Evolutionary conservation across 2,113 vertebrate genomes (phyloP).

Genomic region (Opisthocomus hoazin): DNA sequence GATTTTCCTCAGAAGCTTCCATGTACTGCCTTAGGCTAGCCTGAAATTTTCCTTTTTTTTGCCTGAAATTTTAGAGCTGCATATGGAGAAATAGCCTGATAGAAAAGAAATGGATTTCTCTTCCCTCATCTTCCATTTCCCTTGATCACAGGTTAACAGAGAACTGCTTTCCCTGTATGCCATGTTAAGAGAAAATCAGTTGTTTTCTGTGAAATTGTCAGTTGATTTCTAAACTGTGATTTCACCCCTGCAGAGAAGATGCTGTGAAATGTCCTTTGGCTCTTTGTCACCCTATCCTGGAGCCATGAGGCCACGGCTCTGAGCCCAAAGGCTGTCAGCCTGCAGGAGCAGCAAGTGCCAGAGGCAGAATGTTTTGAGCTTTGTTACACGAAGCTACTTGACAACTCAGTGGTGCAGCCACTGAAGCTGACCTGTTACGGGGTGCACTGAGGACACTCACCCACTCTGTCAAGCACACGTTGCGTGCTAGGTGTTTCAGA

Average conservation of each 20-base stretch:
- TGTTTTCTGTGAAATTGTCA: not conserved
- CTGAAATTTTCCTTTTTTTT: not conserved
- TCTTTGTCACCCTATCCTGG: not conserved
- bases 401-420: not conserved
- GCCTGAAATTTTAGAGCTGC: not conserved
- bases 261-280: not conserved
- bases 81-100: not conserved
- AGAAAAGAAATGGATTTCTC: not conserved
- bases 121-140: not conserved
- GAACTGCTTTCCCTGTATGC: not conserved
- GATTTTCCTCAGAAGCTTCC: not conserved
- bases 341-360: not conserved
- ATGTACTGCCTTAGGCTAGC: not conserved
- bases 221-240: not conserved
- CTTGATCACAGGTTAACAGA: not conserved
- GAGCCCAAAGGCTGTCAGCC: not conserved
- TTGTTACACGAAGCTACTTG: not conserved
- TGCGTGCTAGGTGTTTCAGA: accelerated
- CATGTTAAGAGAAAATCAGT: not conserved
- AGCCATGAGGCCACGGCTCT: not conserved
- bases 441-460: not conserved
- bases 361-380: not conserved
- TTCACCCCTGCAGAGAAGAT: not conserved
- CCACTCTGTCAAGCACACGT: accelerated
- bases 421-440: accelerated